Percentiles rank a stretch among this genome's conserved stretches.
phyloP scores from a whole-genome alignment of 1,140 invertebrate genomes.

The Arion vulgaris region DNA sequence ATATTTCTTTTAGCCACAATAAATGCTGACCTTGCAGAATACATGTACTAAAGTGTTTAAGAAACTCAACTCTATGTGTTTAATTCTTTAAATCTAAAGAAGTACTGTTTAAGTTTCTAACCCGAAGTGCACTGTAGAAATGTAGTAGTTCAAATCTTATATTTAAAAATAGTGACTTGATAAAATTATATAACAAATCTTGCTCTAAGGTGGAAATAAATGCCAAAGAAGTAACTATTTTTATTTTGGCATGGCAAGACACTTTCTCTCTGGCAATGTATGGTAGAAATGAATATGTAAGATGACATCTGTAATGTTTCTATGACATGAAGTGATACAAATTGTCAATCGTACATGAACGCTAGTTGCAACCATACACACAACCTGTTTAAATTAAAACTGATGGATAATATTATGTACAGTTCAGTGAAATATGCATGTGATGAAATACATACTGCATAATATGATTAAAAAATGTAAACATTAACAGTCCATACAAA shows the following conservation, averaged over 20 bases:
- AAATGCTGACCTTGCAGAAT: too few species aligned
- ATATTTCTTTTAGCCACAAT: too few species aligned
- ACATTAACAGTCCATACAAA: too few species aligned
- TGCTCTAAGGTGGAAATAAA: background rate
- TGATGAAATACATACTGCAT: background rate
- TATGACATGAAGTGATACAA: background rate
- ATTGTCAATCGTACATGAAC: background rate
- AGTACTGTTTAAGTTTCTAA: too few species aligned
- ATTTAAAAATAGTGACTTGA: too few species aligned
- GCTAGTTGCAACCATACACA: background rate
- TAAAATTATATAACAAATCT: too few species aligned
- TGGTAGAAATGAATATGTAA: constrained; percentile 11
- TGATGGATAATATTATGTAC: background rate
- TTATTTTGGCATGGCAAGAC: constrained; percentile 6
- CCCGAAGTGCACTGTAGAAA: too few species aligned
- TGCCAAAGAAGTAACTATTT: background rate
- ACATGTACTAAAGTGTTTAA: too few species aligned
- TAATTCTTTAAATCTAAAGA: too few species aligned
- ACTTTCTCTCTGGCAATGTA: constrained; percentile 13
- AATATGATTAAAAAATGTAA: too few species aligned
- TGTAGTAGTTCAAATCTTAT: too few species aligned
- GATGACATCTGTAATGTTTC: constrained; percentile 25
- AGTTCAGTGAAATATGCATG: background rate
- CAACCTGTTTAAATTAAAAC: background rate
- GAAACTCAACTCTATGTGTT: too few species aligned